Evolutionary conservation across 2,888 invertebrate species (phyloP).

Genomic region (Chrysodeixis includens): DNA sequence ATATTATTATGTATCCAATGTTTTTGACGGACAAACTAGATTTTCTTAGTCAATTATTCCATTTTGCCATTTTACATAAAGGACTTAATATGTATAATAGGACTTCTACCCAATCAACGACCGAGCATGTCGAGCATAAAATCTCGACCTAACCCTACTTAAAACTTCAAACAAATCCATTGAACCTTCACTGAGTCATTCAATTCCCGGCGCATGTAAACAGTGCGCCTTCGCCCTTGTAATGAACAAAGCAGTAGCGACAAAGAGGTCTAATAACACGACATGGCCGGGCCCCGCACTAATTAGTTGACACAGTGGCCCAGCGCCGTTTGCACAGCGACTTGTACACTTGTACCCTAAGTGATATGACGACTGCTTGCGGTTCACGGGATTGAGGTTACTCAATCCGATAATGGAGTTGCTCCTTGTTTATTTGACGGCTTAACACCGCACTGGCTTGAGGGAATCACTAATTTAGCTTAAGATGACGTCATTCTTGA

Average conservation of each 20-base stretch:
- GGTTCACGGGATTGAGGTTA: slow-evolving; percentile 9
- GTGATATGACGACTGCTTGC: slow-evolving; percentile 7
- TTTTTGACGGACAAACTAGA: too few relatives aligned
- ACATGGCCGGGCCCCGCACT: slow-evolving; percentile 27
- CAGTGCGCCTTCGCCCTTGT: slow-evolving; percentile 21
- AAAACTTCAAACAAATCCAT: slow-evolving; percentile 43
- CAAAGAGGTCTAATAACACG: slow-evolving; percentile 47
- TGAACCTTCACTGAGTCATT: slow-evolving; percentile 13
- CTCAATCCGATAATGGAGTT: background rate
- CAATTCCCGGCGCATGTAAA: slow-evolving; percentile 32
- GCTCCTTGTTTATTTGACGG: background rate
- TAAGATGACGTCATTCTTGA: background rate
- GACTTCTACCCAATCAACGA: slow-evolving; percentile 1
- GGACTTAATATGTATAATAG: background rate
- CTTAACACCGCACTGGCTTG: background rate
- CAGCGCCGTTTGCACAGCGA: slow-evolving; percentile 15
- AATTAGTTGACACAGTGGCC: slow-evolving; percentile 46
- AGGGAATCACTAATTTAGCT: background rate
- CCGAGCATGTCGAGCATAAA: background rate
- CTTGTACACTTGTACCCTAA: slow-evolving; percentile 2
- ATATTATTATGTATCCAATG: too few relatives aligned
- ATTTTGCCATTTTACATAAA: too few relatives aligned
- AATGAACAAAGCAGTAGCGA: slow-evolving; percentile 41
- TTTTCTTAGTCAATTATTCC: too few relatives aligned
- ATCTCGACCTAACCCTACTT: slow-evolving; percentile 6